Evolutionary conservation across 2,797 vertebrate species (phyloP).

Genomic region (Chelon labrosus): DNA sequence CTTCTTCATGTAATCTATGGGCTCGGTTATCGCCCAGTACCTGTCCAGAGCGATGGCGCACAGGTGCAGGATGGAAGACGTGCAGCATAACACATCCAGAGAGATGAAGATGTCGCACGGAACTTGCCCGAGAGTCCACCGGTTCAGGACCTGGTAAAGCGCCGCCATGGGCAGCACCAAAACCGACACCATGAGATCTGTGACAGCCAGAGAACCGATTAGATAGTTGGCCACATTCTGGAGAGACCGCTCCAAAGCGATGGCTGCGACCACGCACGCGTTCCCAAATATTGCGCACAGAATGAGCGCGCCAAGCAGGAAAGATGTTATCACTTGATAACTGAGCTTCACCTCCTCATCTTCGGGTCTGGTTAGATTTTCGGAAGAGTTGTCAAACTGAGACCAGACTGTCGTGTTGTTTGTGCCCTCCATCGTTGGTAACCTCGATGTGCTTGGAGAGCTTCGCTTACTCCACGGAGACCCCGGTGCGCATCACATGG

Average conservation of each 20-base stretch:
- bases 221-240: conserved; percentile 97
- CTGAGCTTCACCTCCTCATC: conserved; percentile 77
- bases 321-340: conserved; percentile 89
- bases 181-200: conserved; percentile 96
- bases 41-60: conserved; percentile 96
- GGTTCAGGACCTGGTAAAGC: conserved; percentile 93
- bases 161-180: conserved; percentile 98
- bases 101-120: conserved; percentile 96
- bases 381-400: conserved; percentile 60
- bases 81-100: conserved; percentile 94
- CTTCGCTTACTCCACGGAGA: conserved; percentile 42
- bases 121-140: conserved; percentile 94
- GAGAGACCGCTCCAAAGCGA: conserved; percentile 93
- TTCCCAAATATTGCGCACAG: conserved; percentile 91
- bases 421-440: conserved; percentile 72
- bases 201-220: conserved; percentile 96
- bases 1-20: conserved; percentile 95
- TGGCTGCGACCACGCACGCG: conserved; percentile 92
- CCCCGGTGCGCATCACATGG: conserved; percentile 44
- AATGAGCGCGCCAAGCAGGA: conserved; percentile 91
- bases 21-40: conserved; percentile 96
- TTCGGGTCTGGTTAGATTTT: conserved; percentile 31
- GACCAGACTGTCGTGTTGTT: conserved; percentile 76
- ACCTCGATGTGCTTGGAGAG: conserved; percentile 5
- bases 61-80: conserved; percentile 96